phyloP scores from a whole-genome alignment of 1,140 invertebrate species.

The Trissolcus basalis region DNA sequence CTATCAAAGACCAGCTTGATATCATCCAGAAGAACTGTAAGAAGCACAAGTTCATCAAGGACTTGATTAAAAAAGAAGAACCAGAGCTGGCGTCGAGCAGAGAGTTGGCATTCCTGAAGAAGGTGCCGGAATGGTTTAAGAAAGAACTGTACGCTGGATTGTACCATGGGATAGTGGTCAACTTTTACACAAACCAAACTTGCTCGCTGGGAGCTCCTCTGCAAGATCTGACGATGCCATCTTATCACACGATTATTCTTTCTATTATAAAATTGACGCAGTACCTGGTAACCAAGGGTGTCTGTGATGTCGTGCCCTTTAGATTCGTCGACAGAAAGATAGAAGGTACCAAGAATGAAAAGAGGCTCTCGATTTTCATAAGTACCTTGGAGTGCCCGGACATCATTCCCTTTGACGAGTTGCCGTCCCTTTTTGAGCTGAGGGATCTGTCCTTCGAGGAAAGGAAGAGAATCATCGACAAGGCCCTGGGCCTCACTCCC shows the following conservation, averaged over 20 bases:
- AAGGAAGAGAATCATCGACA: conserved; percentile 71
- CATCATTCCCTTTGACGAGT: conserved; percentile 62
- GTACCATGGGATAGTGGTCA: conserved; percentile 80
- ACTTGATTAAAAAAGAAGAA: too few species aligned
- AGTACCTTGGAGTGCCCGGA: conserved; percentile 77
- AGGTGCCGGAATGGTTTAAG: conserved; percentile 80
- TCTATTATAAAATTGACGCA: conserved; percentile 81
- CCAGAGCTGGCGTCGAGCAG: not conserved
- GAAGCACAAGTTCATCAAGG: not conserved
- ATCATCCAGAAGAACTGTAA: not conserved
- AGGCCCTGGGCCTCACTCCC: conserved; percentile 70
- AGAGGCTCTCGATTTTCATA: not conserved
- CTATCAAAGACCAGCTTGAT: too few species aligned
- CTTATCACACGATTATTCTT: not conserved
- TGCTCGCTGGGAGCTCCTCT: conserved; percentile 84
- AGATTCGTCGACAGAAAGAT: conserved; percentile 43
- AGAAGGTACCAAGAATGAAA: conserved; percentile 4
- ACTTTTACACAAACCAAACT: conserved; percentile 79
- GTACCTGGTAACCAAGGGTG: conserved; percentile 78
- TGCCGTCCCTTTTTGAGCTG: conserved; percentile 2
- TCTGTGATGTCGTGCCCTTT: conserved; percentile 52
- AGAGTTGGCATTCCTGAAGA: not conserved
- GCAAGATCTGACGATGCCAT: conserved; percentile 80
- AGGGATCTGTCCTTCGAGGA: conserved; percentile 30
- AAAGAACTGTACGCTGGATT: conserved; percentile 78